These are phyloP conservation scores for Beroe forskalii DNA, from an alignment of 37 sponge, comb jelly and placozoan species.

Conservation along the genomic window DNA sequence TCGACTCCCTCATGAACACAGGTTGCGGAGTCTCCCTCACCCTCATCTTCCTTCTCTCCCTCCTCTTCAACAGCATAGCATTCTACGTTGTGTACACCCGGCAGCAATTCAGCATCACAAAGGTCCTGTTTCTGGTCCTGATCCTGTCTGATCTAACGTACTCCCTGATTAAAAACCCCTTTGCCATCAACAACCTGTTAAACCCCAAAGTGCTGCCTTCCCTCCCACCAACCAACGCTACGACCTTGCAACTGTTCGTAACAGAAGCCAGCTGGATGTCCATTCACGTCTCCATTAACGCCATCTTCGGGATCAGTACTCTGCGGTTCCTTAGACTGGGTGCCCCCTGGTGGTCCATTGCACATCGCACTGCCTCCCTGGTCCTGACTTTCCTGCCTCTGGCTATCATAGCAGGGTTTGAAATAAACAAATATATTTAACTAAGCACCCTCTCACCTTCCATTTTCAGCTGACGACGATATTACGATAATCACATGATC, in stretches of 20 bases:
- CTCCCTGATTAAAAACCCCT: background rate
- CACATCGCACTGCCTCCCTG: background rate
- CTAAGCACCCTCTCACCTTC: no score
- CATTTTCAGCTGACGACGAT: no score
- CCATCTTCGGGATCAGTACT: background rate
- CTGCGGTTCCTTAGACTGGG: background rate
- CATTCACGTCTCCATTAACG: background rate
- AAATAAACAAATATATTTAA: no score
- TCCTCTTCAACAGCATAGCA: background rate
- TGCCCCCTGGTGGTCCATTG: background rate
- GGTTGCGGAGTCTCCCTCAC: background rate
- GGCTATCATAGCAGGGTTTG: background rate
- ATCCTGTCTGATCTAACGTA: background rate
- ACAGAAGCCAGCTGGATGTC: background rate
- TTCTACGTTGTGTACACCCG: background rate
- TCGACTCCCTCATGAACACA: background rate
- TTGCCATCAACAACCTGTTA: background rate
- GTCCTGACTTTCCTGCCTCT: background rate
- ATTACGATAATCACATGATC: no score
- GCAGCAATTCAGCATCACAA: background rate
- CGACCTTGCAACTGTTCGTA: background rate
- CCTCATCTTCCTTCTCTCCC: background rate
- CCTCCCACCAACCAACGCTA: background rate
- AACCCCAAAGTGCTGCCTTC: background rate
- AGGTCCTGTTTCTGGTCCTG: background rate